Percentiles rank a stretch among this genome's conserved stretches.
Evolutionary conservation across 2,797 vertebrate genomes (phyloP).

Genomic region (Anomalospiza imberbis): DNA sequence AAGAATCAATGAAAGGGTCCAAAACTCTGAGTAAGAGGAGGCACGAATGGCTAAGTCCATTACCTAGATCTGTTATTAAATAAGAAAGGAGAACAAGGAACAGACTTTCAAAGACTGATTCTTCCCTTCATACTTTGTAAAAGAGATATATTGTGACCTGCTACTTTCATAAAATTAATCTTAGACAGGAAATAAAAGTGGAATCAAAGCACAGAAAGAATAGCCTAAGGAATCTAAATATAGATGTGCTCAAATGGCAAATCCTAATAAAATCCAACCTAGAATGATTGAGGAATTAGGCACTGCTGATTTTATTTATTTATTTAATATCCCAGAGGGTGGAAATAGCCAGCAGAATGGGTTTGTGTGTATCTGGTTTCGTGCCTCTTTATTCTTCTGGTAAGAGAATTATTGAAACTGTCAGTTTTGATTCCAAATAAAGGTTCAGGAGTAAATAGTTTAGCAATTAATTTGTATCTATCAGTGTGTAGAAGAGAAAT

Average conservation of each 20-base stretch:
- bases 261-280: conserved; percentile 33
- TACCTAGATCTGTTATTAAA: background rate
- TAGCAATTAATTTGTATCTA: conserved; percentile 33
- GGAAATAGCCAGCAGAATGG: background rate
- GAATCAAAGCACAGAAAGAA: conserved; percentile 12
- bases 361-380: background rate
- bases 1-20: conserved; percentile 9
- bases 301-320: conserved; percentile 13
- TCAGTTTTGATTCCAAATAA: background rate
- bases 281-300: conserved; percentile 33
- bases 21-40: background rate
- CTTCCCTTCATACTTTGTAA: conserved; percentile 15
- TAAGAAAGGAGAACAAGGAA: conserved; percentile 4
- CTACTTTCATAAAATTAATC: conserved; percentile 46
- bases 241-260: conserved; percentile 36
- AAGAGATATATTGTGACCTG: conserved; percentile 2
- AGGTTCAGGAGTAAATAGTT: background rate
- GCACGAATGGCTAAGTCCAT: background rate
- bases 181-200: conserved; percentile 15
- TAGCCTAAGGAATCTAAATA: conserved; percentile 49
- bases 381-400: background rate
- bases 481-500: background rate
- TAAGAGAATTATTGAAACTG: background rate
- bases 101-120: conserved; percentile 18
- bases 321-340: conserved; percentile 21